Evolutionary conservation across 2,888 invertebrate species (phyloP).

Genomic region (Allophyes oxyacanthae): DNA sequence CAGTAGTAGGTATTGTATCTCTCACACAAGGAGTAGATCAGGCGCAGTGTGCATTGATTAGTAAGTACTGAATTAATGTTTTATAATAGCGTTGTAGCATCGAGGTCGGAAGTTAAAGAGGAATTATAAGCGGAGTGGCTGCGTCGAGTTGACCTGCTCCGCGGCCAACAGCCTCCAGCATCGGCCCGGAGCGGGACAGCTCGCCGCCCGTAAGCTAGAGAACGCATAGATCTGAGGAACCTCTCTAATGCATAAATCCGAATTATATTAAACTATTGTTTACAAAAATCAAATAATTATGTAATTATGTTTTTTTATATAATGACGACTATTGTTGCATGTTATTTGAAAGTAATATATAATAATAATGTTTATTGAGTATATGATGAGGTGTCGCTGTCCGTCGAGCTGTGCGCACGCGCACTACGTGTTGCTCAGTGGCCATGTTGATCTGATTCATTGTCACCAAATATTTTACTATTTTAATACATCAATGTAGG

Average conservation of each 20-base stretch:
- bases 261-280: conserved; percentile 53
- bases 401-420: conserved; percentile 20
- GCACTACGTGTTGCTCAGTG: conserved; percentile 12
- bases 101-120: neutral
- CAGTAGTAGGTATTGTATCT: no score
- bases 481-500: conserved; percentile 40
- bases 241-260: conserved; percentile 57
- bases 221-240: conserved; percentile 56
- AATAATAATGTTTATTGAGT: conserved; percentile 39
- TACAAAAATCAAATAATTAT: conserved; percentile 39
- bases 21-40: neutral
- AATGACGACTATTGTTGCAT: conserved; percentile 50
- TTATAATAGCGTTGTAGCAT: neutral
- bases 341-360: conserved; percentile 57
- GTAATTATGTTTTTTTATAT: conserved; percentile 44
- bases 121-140: neutral
- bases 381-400: conserved; percentile 18
- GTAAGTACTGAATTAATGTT: neutral
- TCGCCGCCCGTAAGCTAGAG: conserved; percentile 3
- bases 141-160: neutral
- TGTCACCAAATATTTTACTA: conserved; percentile 38
- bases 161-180: no score
- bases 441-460: conserved; percentile 12
- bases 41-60: neutral
- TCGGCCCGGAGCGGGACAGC: no score